These are phyloP conservation scores for Charaxes varanes DNA, from an alignment of 1,140 invertebrate genomes.

Conservation along the genomic window DNA sequence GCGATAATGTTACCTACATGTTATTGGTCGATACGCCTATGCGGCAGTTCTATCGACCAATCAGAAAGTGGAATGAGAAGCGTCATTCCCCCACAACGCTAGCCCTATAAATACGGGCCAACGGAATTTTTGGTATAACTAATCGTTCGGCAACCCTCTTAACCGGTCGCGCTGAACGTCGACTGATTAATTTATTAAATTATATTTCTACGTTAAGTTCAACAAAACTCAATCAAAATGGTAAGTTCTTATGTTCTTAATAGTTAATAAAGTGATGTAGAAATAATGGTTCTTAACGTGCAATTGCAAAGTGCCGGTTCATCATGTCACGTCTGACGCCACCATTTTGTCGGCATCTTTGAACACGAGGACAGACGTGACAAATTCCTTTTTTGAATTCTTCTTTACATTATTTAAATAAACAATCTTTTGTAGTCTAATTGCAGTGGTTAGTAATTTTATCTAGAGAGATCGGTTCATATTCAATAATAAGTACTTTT, in stretches of 20 bases:
- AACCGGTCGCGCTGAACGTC: slow-evolving; percentile 67
- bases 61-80: slow-evolving; percentile 31
- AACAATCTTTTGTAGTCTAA: slow-evolving; percentile 1
- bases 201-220: slow-evolving; percentile 64
- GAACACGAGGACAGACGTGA: slow-evolving; percentile 27
- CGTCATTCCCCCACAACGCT: slow-evolving; percentile 43
- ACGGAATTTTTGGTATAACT: slow-evolving; percentile 52
- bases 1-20: slow-evolving; percentile 55
- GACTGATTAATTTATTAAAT: slow-evolving; percentile 67
- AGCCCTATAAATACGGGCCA: slow-evolving; percentile 46
- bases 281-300: slow-evolving; percentile 2
- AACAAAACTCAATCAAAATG: slow-evolving; percentile 68
- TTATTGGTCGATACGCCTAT: slow-evolving; percentile 63
- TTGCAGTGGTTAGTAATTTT: not conserved
- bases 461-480: no score
- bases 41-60: slow-evolving; percentile 48
- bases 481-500: no score
- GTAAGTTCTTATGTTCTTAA: slow-evolving; percentile 61
- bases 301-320: slow-evolving; percentile 35
- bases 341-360: slow-evolving; percentile 56
- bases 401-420: slow-evolving; percentile 9
- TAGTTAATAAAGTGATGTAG: no score
- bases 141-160: slow-evolving; percentile 69
- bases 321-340: no score
- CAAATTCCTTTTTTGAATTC: slow-evolving; percentile 27